Evolutionary conservation across 2,113 vertebrate genomes (phyloP).

Genomic region (Circaetus gallicus): DNA sequence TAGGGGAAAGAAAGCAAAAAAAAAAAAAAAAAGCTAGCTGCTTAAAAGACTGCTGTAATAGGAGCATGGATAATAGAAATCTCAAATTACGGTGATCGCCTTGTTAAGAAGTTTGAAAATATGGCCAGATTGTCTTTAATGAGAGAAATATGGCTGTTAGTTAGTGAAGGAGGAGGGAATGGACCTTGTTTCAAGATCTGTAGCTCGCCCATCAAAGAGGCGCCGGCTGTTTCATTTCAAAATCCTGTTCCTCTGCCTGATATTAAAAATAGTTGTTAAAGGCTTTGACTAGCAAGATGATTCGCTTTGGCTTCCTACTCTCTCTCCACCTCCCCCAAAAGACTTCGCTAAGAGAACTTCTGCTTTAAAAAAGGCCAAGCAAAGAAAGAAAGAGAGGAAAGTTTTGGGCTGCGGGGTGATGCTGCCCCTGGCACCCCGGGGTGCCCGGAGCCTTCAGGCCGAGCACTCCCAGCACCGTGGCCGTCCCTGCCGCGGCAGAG

Average conservation of each 20-base stretch:
- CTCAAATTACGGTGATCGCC: slow-evolving; percentile 70
- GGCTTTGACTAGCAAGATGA: slow-evolving; percentile 67
- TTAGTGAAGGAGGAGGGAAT: slow-evolving; percentile 73
- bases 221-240: slow-evolving; percentile 69
- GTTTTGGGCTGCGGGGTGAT: not conserved
- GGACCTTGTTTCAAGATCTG: slow-evolving; percentile 75
- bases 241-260: slow-evolving; percentile 70
- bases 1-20: slow-evolving; percentile 62
- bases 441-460: not conserved
- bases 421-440: not conserved
- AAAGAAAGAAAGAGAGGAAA: slow-evolving; percentile 17
- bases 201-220: slow-evolving; percentile 64
- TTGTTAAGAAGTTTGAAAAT: slow-evolving; percentile 77
- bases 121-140: slow-evolving; percentile 74
- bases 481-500: fast-evolving
- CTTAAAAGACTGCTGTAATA: slow-evolving; percentile 72
- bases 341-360: slow-evolving; percentile 40
- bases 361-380: slow-evolving; percentile 2
- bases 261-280: slow-evolving; percentile 75
- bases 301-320: slow-evolving; percentile 68
- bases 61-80: slow-evolving; percentile 78
- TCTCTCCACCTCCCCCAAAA: slow-evolving; percentile 43
- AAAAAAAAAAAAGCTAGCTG: not conserved
- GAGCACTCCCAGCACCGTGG: fast-evolving
- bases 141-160: slow-evolving; percentile 75